Base-by-base conservation (phyloP, 2,113 vertebrate species). In the Fregata magnificens region DNA sequence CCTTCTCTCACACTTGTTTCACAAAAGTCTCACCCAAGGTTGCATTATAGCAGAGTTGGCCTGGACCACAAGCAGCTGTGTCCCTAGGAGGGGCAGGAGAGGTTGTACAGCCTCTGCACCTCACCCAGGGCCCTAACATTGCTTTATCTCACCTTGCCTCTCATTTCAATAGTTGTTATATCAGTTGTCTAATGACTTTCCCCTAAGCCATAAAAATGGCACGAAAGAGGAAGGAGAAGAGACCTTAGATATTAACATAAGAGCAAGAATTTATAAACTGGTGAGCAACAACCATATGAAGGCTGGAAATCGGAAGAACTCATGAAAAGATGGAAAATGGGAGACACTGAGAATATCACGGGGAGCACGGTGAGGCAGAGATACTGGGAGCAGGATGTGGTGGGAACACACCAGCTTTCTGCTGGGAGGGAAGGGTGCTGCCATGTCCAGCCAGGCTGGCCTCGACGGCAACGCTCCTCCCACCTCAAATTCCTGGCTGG, bases 381-480 rank as follows among this genome's bases (percentile, higher is more conserved):
- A 7, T 58, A 20, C 42, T 40, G 79, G 47, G 32, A 77, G 20
- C 9, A 36, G n/a, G 13, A 24, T 18, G 9, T 32, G 32, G 9
- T 24, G 32, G 61, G 44, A 78, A 34, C 31, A 42, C 59, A 45
- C 10, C 14, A 78, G 19, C 6, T 21, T 62, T 49, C 63, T 62
- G 16, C 24, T 17, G 42, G 44, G 19, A 36, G 32, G 19, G 42
- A 22, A 73, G 32, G 13, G 8, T 38, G 8, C 18, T 88, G 13
- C 31, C 17, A 16, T 8, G 31, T 38, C 45, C 52, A 65, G 28
- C 40, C 63, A 61, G 16, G 17, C 25, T 25, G n/a, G 16, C 15
- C 69, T 36, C 0, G 0, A 52, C 5, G 40, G 29, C 49, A 74
- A 7, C 2, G 5, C n/a, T 59, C 21, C 29, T 86, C 13, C 32